Evolutionary conservation across 1,140 invertebrate genomes (phyloP).

Genomic region (Teleopsis dalmanni): DNA sequence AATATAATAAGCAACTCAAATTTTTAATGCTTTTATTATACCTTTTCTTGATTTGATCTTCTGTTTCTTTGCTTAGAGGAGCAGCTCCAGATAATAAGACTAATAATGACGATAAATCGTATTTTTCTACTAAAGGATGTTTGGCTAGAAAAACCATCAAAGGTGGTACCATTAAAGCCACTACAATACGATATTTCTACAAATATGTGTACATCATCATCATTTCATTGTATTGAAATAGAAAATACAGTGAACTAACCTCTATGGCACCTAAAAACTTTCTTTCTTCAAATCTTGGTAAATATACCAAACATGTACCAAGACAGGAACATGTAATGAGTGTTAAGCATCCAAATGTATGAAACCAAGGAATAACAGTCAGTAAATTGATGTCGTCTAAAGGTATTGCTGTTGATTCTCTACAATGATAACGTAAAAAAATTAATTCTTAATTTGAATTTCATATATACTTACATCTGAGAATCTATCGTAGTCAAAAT

Average conservation of each 20-base stretch:
- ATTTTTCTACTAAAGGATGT: conserved; percentile 53
- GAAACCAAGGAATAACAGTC: conserved; percentile 57
- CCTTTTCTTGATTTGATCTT: conserved; percentile 38
- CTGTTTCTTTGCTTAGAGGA: conserved; percentile 37
- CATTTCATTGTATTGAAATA: no score
- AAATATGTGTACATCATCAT: background rate
- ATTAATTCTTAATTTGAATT: background rate
- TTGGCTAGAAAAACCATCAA: conserved; percentile 58
- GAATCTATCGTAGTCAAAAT: conserved; percentile 46
- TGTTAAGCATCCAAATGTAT: conserved; percentile 55
- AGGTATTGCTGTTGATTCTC: conserved; percentile 27
- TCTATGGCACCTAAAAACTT: conserved; percentile 59
- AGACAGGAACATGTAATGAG: conserved; percentile 46
- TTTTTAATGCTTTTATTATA: background rate
- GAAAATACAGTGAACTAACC: no score
- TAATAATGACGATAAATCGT: conserved; percentile 52
- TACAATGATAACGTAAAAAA: conserved; percentile 9
- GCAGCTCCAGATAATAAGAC: conserved; percentile 55
- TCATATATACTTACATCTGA: conserved; percentile 46
- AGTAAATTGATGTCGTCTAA: conserved; percentile 31
- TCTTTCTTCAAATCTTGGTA: conserved; percentile 60
- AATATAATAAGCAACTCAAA: background rate
- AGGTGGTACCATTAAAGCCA: conserved; percentile 56
- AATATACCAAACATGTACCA: conserved; percentile 51
- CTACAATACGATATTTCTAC: conserved; percentile 49